Evolutionary conservation across 2,888 invertebrate species (phyloP), one percentile per base, ranked within the genome.

Genomic region (Cylloceria caligata): DNA sequence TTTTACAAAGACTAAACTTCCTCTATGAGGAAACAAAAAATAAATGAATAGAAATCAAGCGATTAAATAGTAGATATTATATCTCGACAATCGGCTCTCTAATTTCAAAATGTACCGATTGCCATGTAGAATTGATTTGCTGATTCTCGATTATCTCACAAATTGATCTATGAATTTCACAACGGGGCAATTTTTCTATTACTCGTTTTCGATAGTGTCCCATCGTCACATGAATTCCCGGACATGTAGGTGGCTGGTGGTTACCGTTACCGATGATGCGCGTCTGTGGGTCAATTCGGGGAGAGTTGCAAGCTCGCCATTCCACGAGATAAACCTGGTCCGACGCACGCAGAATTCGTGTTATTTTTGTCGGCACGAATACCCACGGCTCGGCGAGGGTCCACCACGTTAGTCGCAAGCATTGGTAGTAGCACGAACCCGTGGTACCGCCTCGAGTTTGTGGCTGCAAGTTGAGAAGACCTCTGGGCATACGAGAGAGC

Each of bases 341-440:
- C 80, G 86, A 87, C 89, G 87, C 88, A 88, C 88, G 87, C 84
- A 88, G 90, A 91, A 91, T 91, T 89, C 85, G 88, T 90, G 92
- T 92, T 92, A 92, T 92, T 92, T 92, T 92, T 89, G 91, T 92
- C 92, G 88, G 89, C 91, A 90, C 90, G 89, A 91, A 92, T 92
- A 90, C 89, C 88, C 88, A 84, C 87, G 86, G 76, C 86, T 81
- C 89, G 87, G 86, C 85, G 80, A 81, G 75, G 62, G 36, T 62
- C 67, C 65, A 57, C 49, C 69, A 55, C 75, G 72, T 47, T 60
- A 75, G 77, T 62, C 34, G 34, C 55, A 45, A 81, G 76, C 67
- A 36, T 42, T 24, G 71, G 42, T 39, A 34, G 64, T 5, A 52
- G 78, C 49, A 79, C 72, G 76, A 76, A 86, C 86, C 76, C 83